A percentile compares a stretch with the other conserved stretches of the same genome.
phyloP scores from a whole-genome alignment of 2,113 vertebrate species.

The Sapayoa aenigma region DNA sequence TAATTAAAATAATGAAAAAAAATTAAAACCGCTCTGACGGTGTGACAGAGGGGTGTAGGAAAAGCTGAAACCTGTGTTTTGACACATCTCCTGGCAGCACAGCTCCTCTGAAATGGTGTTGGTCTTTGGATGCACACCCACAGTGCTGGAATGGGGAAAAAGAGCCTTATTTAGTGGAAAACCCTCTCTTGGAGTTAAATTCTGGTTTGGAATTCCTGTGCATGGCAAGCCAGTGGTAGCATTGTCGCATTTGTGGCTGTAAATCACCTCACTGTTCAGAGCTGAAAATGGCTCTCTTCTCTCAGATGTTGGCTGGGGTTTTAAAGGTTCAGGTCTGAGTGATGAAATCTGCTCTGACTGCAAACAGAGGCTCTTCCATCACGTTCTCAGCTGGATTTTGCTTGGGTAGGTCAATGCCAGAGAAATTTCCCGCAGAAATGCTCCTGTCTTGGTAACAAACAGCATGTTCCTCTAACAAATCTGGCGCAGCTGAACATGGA shows the following conservation, averaged over 20 bases:
- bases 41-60: rapidly evolving
- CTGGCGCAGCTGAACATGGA: not conserved
- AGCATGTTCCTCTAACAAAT: rapidly evolving
- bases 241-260: not conserved
- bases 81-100: not conserved
- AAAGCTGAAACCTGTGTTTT: not conserved
- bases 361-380: not conserved
- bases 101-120: not conserved
- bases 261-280: not conserved
- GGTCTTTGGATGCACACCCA: not conserved
- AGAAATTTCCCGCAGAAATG: not conserved
- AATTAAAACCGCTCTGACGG: not conserved
- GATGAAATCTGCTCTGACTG: not conserved
- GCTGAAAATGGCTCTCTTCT: not conserved
- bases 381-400: not conserved
- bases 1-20: not conserved
- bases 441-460: not conserved
- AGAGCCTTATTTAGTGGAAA: not conserved
- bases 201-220: not conserved
- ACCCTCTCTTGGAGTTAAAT: not conserved
- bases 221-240: not conserved
- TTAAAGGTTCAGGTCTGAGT: not conserved
- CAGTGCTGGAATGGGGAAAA: not conserved
- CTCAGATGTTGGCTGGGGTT: not conserved
- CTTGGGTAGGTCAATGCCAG: not conserved